Evolutionary conservation across 2,888 invertebrate species (phyloP), one percentile per base, ranked within the genome.

Genomic region (Aquatica leii): DNA sequence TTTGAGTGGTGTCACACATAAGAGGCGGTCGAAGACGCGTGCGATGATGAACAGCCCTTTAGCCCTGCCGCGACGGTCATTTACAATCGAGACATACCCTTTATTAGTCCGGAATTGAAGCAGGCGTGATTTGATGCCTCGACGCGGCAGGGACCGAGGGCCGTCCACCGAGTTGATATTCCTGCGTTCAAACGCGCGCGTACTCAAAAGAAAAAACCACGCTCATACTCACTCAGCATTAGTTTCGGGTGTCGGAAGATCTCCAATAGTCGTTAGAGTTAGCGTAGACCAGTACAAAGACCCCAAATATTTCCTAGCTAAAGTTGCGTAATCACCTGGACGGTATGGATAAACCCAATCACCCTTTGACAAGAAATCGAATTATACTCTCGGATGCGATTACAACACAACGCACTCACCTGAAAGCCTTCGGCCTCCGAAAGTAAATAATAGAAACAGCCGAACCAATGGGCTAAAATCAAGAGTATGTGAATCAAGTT

Each of bases 221-320:
- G 12, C n/a, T 40, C 51, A 14, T 68, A 92, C 97, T 95, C 86
- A 97, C 97, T 97, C 95, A 80, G 93, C 94, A 83, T 97, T 96
- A 67, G 95, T 95, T 81, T 96, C 95, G 1, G 97, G 97, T 2
- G 95, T 96, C 1, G 97, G 97, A 69, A 97, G 87, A 81, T 97
- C 97, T 17, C 97, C 97, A 69, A 97, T 97, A 41, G 97, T 97
- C 37, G 97, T 97, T 62, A 97, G 85, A 0, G 97, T 97, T 67
- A 97, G 85, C 0, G 97, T 97, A 1, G 97, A 97, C 97, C 97
- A 97, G 83, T 97, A 97, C 49, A 97, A 86, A 2, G 96, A 97
- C 43, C 95, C 95, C 56, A 97, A 87, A 82, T 97, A 97, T 82
- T 97, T 97, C 75, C 97, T 86, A 5, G 95, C 93, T 60, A 97